Evolutionary conservation across 2,113 vertebrate species (phyloP), one percentile per base, ranked within the genome.

Genomic region (Rhinoderma darwinii): DNA sequence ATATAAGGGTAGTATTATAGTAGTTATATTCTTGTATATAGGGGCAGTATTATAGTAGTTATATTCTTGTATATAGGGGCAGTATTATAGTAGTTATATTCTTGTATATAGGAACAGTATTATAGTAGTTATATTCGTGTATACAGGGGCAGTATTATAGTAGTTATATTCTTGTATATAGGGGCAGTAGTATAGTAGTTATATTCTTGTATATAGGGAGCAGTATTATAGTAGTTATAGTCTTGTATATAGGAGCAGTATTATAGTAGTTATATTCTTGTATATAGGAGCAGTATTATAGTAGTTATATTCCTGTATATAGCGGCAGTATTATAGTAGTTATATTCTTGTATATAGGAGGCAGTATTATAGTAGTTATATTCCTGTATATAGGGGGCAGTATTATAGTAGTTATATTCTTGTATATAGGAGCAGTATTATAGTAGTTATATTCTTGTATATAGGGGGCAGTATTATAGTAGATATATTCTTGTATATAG

Each of bases 11-110:
- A 66, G 61, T 66, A 66, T 66, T 66, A 66, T 66, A 32, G 61
- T 66, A 66, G 27, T 66, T 66, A 66, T 66, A 66, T 66, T 66
- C 61, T 5, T 66, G 61, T 66, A 66, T 18, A 66, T 32, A 66
- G 61, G 61, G 3, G n/a, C n/a, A 61, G 59, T 61, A 61, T 61
- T 61, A 61, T 61, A 61, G 59, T 61, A 61, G 59, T 61, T 61
- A 61, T 61, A 61, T 61, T 61, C 59, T 12, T 61, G 59, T 61
- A 61, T 12, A 61, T 61, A 61, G 59, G 59, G 10, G 61, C 27
- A 66, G 61, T 66, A 61, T 61, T 61, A 61, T 61, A 61, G 59
- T 61, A 61, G 59, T 61, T 61, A 61, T 61, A 61, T 61, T 61
- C 59, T 27, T 61, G 59, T 61, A 61, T 12, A 61, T 61, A 61